A percentile compares a stretch with the other conserved stretches of the same genome.
Conservation (phyloP, 2,113 vertebrate genomes). For the Lycaon pictus region DNA sequence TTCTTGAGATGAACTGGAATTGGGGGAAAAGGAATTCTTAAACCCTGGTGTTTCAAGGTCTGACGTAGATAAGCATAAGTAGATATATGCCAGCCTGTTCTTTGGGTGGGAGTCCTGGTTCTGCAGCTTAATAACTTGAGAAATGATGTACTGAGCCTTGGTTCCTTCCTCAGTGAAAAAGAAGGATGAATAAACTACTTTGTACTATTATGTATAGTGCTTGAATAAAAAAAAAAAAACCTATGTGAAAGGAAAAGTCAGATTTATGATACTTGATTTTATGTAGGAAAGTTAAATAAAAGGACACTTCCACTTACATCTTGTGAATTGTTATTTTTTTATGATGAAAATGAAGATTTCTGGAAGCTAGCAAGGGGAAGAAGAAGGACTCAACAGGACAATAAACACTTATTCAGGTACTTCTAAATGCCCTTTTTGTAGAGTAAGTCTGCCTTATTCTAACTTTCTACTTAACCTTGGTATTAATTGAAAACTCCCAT, state of each 20-base stretch:
- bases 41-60: constrained; percentile 20
- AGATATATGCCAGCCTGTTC: neutral
- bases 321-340: neutral
- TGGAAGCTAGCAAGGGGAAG: neutral
- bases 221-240: constrained; percentile 6
- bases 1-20: constrained; percentile 43
- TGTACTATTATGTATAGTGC: neutral
- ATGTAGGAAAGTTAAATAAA: constrained; percentile 37
- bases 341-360: constrained; percentile 48
- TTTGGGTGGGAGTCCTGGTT: neutral
- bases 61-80: constrained; percentile 24
- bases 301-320: constrained; percentile 22
- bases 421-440: constrained; percentile 21
- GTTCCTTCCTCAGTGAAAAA: constrained; percentile 10
- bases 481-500: constrained; percentile 27
- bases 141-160: neutral
- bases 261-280: constrained; percentile 45
- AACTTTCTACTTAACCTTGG: neutral
- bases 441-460: neutral
- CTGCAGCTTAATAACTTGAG: neutral
- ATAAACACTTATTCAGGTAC: neutral
- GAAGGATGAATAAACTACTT: neutral
- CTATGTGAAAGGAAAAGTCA: neutral
- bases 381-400: neutral
- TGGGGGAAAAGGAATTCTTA: constrained; percentile 31